These are phyloP conservation scores for Trichomalopsis sarcophagae DNA, from an alignment of 1,140 invertebrate genomes.

Conservation along the genomic window DNA sequence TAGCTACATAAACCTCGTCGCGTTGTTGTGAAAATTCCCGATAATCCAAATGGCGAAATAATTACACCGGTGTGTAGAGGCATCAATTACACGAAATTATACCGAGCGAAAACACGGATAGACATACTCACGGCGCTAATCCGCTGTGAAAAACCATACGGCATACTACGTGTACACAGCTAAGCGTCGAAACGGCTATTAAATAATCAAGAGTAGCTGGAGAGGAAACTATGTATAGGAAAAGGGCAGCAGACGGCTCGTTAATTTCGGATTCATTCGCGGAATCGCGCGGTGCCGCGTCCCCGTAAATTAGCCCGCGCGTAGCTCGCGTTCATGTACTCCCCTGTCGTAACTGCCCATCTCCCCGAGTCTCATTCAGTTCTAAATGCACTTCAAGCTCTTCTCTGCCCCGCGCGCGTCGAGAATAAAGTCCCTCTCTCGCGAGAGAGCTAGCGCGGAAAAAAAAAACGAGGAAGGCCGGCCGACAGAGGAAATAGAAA, in stretches of 20 bases:
- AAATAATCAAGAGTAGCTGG: background rate
- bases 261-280: slow-evolving; percentile 41
- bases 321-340: background rate
- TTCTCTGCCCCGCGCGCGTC: background rate
- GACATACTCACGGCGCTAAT: background rate
- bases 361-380: slow-evolving; percentile 18
- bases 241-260: slow-evolving; percentile 11
- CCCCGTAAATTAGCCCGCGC: slow-evolving; percentile 31
- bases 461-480: background rate
- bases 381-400: background rate
- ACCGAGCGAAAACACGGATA: too few species aligned
- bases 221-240: background rate
- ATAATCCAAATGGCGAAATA: background rate
- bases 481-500: background rate
- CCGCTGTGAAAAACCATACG: background rate
- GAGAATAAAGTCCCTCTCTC: slow-evolving; percentile 8
- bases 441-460: too few species aligned
- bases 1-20: too few species aligned
- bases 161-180: too few species aligned
- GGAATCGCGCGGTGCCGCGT: slow-evolving; percentile 15
- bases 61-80: too few species aligned
- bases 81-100: too few species aligned
- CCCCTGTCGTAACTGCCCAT: slow-evolving; percentile 23
- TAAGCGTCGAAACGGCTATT: background rate
- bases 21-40: too few species aligned